Evolutionary conservation across 1,140 invertebrate genomes (phyloP), one percentile per base, ranked within the genome.

Genomic region (Papilio polytes): DNA sequence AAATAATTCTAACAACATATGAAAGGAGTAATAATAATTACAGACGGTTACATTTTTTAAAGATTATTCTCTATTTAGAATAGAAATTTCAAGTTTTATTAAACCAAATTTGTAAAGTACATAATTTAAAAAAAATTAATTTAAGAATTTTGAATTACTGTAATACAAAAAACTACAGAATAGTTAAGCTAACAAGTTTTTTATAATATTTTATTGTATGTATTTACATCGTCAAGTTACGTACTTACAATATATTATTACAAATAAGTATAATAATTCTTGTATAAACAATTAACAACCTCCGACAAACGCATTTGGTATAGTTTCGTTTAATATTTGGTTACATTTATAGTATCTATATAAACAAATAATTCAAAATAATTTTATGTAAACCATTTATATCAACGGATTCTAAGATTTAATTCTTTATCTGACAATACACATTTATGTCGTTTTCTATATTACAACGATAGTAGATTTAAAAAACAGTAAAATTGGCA

Each of bases 241-340:
- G 7, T 20, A 56, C 0, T 6, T 56, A 56, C 3, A 56, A n/a
- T 56, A n/a, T n/a, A n/a, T 8, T 51, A 3, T 48, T n/a, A 8
- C 53, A 56, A 8, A 56, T 56, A 56, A n/a, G 53, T 20, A 56
- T n/a, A 56, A 73, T 41, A 73, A 36, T 44, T 73, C 4, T 36
- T 41, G 15, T 74, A 48, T 46, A 74, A 26, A 74, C 36, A 22
- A 18, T 48, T 12, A 74, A 74, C 73, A 74, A 44, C 8, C 73
- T 22, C 13, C 44, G 73, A 44, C 73, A 41, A 22, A 22, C 48
- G 20, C 41, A 73, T 56, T 74, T 74, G 73, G 73, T 74, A 74
- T 46, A 74, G 73, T 74, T 74, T 74, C 73, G 22, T 74, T 44
- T 74, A 3, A 74, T 74, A 74, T 74, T 74, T 74, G 73, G 73